Base-by-base conservation (phyloP, 2,888 invertebrate genomes). In the Caradrina kadenii region DNA sequence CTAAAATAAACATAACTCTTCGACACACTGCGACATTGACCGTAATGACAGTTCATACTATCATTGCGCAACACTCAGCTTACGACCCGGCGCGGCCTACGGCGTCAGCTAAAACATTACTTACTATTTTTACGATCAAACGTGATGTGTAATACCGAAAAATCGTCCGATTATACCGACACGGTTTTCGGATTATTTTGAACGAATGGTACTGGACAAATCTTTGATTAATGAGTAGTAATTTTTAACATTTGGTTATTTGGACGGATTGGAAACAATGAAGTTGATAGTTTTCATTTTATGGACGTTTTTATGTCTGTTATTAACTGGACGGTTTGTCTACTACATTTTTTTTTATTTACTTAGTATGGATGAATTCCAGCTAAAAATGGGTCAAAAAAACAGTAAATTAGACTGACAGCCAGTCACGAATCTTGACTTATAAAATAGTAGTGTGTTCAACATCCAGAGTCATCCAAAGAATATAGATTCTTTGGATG, bases 1-100 rank as follows among this genome's bases (percentile, higher is more conserved):
- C 76, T 60, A 76, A 79, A 56, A 59, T 79, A 67, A 76, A 76
- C 76, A 63, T 53, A 35, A 63, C 22, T 75, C 72, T 72, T 52
- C 61, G 63, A 63, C 54, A 62, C 39, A 69, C 63, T 73, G 63
- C 87, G 93, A 93, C 94, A 94, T 93, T 94, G 94, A 93, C 94
- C 93, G 88, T 87, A 82, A 85, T 86, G 86, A 89, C 91, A 93
- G 92, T 91, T 91, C 90, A 91, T 82, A 86, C 93, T 92, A 88
- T 90, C 65, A 81, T 90, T 89, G 86, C 91, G 91, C 88, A 91
- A 93, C 86, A 17, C 70, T 73, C n/a, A n/a, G 65, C 68, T 75
- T 73, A 75, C 54, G 5, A 6, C 35, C 26, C 39, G 75, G 22
- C 76, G 54, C 49, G 17, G 13, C 10, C 53, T 19, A 15, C 48